Conservation (phyloP, 2,113 vertebrate species). For the Mirza zaza region DNA sequence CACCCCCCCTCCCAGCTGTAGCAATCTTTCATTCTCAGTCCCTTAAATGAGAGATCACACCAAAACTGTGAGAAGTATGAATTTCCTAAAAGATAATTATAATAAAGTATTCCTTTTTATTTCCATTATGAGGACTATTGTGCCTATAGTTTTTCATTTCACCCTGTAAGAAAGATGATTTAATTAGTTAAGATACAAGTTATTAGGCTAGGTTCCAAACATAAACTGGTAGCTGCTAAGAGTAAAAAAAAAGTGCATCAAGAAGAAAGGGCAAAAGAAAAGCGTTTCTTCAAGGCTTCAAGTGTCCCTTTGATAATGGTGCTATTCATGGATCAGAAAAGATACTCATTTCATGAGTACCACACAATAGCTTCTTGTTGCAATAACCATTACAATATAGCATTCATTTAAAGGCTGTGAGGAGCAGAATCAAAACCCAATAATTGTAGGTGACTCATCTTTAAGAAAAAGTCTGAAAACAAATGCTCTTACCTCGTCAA, state of each 20-base stretch:
- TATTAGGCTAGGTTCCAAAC: background rate
- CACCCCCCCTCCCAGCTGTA: background rate
- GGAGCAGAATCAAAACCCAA: conserved; percentile 15
- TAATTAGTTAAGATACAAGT: background rate
- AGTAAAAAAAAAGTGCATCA: background rate
- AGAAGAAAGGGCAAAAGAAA: conserved; percentile 60
- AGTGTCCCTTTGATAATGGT: conserved; percentile 68
- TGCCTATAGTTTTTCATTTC: background rate
- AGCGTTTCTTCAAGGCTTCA: conserved; percentile 69
- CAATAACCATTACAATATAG: conserved; percentile 43
- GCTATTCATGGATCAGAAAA: conserved; percentile 71
- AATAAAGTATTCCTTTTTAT: background rate
- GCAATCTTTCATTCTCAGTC: background rate
- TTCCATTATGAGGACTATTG: background rate
- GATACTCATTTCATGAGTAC: conserved; percentile 54
- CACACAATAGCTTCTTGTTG: conserved; percentile 69
- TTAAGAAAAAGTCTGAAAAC: background rate
- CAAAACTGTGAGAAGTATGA: background rate
- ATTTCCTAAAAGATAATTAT: conserved; percentile 1
- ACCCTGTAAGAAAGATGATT: background rate
- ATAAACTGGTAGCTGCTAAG: conserved; percentile 42
- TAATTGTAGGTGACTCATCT: background rate
- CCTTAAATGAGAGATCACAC: background rate
- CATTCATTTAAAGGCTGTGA: conserved; percentile 55
- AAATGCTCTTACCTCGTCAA: conserved; percentile 15